phyloP scores from a whole-genome alignment of 2,888 invertebrate genomes.

The Catotricha subobsoleta region DNA sequence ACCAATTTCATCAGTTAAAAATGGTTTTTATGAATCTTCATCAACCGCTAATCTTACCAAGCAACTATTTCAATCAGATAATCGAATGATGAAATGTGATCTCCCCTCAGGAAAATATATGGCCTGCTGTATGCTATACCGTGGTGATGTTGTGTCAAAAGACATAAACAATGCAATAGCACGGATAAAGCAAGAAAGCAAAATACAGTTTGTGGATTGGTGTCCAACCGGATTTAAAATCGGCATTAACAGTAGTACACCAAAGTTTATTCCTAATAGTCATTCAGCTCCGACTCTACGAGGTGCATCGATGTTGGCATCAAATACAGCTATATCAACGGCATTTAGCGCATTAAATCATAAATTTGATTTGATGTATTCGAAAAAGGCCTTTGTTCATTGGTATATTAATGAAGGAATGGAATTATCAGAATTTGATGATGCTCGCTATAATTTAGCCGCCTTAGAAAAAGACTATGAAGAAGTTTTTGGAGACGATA shows the following conservation, averaged over 20 bases:
- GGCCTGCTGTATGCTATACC: slow-evolving; percentile 71
- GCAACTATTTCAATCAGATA: slow-evolving; percentile 67
- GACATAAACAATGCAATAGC: slow-evolving; percentile 76
- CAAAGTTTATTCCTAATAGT: slow-evolving; percentile 48
- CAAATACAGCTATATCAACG: slow-evolving; percentile 77
- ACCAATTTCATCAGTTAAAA: slow-evolving; percentile 51
- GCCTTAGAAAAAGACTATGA: slow-evolving; percentile 25
- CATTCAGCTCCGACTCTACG: slow-evolving; percentile 63
- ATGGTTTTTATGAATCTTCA: slow-evolving; percentile 54
- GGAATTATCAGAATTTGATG: slow-evolving; percentile 28
- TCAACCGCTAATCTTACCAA: slow-evolving; percentile 66
- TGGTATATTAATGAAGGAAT: slow-evolving; percentile 49
- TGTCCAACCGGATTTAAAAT: slow-evolving; percentile 76
- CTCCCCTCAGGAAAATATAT: slow-evolving; percentile 68
- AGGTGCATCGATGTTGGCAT: slow-evolving; percentile 70
- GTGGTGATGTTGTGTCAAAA: slow-evolving; percentile 79
- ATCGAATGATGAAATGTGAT: slow-evolving; percentile 76
- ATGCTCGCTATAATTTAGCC: slow-evolving; percentile 25
- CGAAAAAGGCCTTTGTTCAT: slow-evolving; percentile 86
- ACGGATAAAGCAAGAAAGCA: slow-evolving; percentile 53
- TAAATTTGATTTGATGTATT: slow-evolving; percentile 90
- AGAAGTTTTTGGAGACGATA: slow-evolving; percentile 18
- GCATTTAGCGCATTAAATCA: slow-evolving; percentile 80
- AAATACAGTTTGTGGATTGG: slow-evolving; percentile 80
- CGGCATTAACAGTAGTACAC: slow-evolving; percentile 63